These are phyloP conservation scores for Leucophenga varia DNA, from an alignment of 1,140 invertebrate species.

Conservation along the genomic window DNA sequence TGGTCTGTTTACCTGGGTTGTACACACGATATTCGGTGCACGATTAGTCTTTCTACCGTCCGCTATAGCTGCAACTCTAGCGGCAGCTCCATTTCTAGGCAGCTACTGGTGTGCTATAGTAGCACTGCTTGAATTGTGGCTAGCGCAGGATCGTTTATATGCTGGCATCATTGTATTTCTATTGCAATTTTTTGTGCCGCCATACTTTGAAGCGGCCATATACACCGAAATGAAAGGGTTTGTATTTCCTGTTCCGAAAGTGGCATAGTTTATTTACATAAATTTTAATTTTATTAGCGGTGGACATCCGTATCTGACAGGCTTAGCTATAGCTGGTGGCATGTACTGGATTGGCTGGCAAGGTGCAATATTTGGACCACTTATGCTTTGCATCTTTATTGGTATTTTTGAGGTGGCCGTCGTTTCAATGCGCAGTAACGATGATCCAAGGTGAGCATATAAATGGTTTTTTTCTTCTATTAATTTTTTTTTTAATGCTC, in stretches of 20 bases:
- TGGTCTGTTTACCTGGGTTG: slow-evolving; percentile 96
- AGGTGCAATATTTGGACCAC: slow-evolving; percentile 94
- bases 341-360: slow-evolving; percentile 95
- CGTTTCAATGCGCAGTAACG: slow-evolving; percentile 42
- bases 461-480: too few species aligned
- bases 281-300: slow-evolving; percentile 62
- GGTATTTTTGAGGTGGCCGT: slow-evolving; percentile 53
- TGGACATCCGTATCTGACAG: slow-evolving; percentile 98
- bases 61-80: slow-evolving; percentile 87
- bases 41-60: slow-evolving; percentile 95
- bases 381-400: slow-evolving; percentile 75
- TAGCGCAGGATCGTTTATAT: slow-evolving; percentile 78
- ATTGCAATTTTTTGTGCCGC: slow-evolving; percentile 83
- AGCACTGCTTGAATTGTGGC: slow-evolving; percentile 90
- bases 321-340: slow-evolving; percentile 95
- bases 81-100: slow-evolving; percentile 91
- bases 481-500: too few species aligned
- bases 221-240: slow-evolving; percentile 98
- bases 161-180: slow-evolving; percentile 77
- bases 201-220: slow-evolving; percentile 91
- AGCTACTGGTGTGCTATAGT: slow-evolving; percentile 93
- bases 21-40: slow-evolving; percentile 92
- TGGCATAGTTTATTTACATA: too few species aligned
- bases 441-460: slow-evolving; percentile 42
- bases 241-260: too few species aligned